A percentile compares a stretch with the other conserved stretches of the same genome.
These are phyloP conservation scores for Chaenocephalus aceratus DNA, from an alignment of 2,113 vertebrate species.

Conservation along the genomic window DNA sequence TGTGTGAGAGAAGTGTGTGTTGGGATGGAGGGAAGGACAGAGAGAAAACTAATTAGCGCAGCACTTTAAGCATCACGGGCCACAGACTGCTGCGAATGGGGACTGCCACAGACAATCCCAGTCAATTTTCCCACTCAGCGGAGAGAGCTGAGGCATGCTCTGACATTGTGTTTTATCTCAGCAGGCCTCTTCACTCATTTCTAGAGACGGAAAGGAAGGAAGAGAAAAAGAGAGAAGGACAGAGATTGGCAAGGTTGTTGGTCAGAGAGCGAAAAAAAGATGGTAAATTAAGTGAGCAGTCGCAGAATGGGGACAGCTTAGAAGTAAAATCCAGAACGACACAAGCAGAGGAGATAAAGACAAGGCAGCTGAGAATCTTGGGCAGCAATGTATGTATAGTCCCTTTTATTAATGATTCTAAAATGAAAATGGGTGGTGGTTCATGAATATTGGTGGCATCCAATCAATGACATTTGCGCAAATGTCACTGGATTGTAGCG, in stretches of 20 bases:
- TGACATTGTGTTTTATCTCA: conserved; percentile 78
- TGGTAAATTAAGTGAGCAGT: conserved; percentile 26
- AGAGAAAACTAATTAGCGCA: conserved; percentile 79
- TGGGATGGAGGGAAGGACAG: conserved; percentile 43
- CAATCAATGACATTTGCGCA: conserved; percentile 43
- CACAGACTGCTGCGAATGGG: conserved; percentile 72
- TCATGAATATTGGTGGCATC: not conserved
- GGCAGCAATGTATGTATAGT: conserved; percentile 4
- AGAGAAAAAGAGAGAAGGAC: conserved; percentile 16
- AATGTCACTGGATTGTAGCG: conserved; percentile 27
- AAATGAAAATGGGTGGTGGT: not conserved
- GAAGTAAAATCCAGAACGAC: conserved; percentile 17
- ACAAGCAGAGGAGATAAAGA: conserved; percentile 1
- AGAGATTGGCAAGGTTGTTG: conserved; percentile 30
- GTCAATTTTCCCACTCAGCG: conserved; percentile 79
- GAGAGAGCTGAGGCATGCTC: conserved; percentile 73
- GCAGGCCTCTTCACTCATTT: conserved; percentile 65
- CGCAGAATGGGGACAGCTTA: not conserved
- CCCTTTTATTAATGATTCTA: not conserved
- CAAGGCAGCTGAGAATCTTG: not conserved
- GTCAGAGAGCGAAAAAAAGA: conserved; percentile 27
- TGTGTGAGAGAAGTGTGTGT: conserved; percentile 2
- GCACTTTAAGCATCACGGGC: conserved; percentile 79
- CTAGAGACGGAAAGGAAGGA: conserved; percentile 48
- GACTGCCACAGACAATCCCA: conserved; percentile 80